Base-by-base conservation (phyloP, 2,888 invertebrate genomes). In the Lasius platythorax region DNA sequence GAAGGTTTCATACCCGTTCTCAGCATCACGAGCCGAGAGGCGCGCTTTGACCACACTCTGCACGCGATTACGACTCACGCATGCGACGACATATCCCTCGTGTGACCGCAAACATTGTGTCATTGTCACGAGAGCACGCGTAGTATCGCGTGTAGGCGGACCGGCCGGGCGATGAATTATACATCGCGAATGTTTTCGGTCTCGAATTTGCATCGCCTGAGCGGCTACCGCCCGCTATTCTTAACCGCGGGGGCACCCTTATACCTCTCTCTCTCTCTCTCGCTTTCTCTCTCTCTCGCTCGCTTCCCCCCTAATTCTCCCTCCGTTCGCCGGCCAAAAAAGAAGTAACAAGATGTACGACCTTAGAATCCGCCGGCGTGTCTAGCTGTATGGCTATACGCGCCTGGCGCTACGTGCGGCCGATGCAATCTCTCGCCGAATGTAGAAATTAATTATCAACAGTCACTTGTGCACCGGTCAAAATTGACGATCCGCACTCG, bases 131-230 rank as follows among this genome's bases (percentile, higher is more conserved):
- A 84, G 89, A 91, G 88, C 89, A 90, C 88, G 88, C 85, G 91
- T 92, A 88, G 85, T 88, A 88, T 87, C 91, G 87, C 91, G 84
- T 87, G 91, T 89, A 90, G 91, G 91, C 85, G 88, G 90, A 88
- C 88, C 15, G 3, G 85, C 84, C 88, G 83, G 68, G 81, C 84
- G 86, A 93, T 93, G 90, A 93, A 93, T 92, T 93, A 93, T 88
- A 92, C 92, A 92, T 91, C 76, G 87, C 75, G 86, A 88, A 89
- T 88, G 87, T 92, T 93, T 92, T 92, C 90, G 90, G 88, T 82
- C 87, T 88, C 83, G 88, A 91, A 92, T 93, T 92, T 92, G 92
- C 92, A 93, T 93, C 85, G 85, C 78, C 81, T 86, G 88, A 91
- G 89, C 92, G 88, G 88, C 92, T 90, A 89, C 89, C 85, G 88